Evolutionary conservation across 35 echinoderm and acorn worm genomes (phyloP), one percentile per base, ranked within the genome.

Genomic region (Ophiothrix spiculata): DNA sequence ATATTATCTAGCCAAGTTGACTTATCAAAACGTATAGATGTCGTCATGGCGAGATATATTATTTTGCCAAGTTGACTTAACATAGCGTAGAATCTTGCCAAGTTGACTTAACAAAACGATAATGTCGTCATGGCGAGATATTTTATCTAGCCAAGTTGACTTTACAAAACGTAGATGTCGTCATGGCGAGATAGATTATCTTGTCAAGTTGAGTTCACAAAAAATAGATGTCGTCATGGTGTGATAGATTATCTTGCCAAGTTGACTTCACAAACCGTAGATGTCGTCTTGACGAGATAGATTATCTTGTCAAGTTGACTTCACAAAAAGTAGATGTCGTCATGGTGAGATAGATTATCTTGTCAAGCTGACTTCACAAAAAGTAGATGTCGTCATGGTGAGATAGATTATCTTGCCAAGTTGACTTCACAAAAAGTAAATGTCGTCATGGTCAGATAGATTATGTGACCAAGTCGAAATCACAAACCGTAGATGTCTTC

Each of bases 371-470:
- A 79, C 77, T 39, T 79, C 21, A 17, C 19, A 36, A 38, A 79
- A 79, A 38, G 6, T 39, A 29, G 34, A 39, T 6, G 34, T 79
- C 33, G 77, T 29, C 77, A 11, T n/a, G 0, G 36, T 33, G 33
- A 23, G 77, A 79, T 79, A 79, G 15, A 39, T 37, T n/a, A 79
- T 16, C 77, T 79, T 17, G 77, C 36, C 12, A 79, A 39, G 35
- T 79, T 40, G 36, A 79, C 77, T 39, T 79, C 32, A 0, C 31
- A 37, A 79, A 37, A 37, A 39, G 15, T 79, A 36, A 37, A 40
- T 79, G 4, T 79, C 0, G 36, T 19, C 39, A 4, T 79, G 37
- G 0, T 16, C 1, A 6, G 37, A 28, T 40, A 0, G 33, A 39
- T 37, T 39, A 40, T 37, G 23, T 25, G 35, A 37, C 77, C 36